Evolutionary conservation across 2,888 invertebrate genomes (phyloP), one percentile per base, ranked within the genome.

Genomic region (Cyaniris semiargus): DNA sequence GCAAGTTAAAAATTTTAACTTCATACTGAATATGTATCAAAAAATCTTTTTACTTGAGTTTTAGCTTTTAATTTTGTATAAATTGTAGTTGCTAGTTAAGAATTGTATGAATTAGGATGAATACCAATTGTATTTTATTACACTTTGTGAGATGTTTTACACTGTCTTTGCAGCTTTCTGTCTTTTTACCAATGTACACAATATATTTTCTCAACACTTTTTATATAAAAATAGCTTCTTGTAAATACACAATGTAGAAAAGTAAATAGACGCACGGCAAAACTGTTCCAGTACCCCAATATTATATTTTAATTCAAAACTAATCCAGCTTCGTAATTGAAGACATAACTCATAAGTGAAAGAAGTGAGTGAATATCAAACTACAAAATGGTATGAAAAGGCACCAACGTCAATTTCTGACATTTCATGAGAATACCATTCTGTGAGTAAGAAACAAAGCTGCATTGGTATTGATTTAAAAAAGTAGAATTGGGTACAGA

Each of bases 91-190:
- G 8, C 8, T 23, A 21, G 7, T 27, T 66, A 60, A 66, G 66
- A 66, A 27, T 27, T 5, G 15, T 27, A 66, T 66, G 23, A 23
- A 60, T 66, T 66, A 31, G 27, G 27, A 66, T 66, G 66, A 66
- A 66, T n/a, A n/a, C n/a, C n/a, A n/a, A n/a, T 66, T 66, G 66
- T 66, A 66, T 66, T 66, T 66, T 66, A 23, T 4, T 23, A 18
- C 27, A 66, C 66, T 31, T 31, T 66, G 27, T 23, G 27, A 66
- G 15, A 27, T 31, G 66, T 66, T 66, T 66, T 66, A 27, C 66
- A 31, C 53, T 53, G 53, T 53, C 15, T 27, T 66, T 66, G 21
- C 27, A 5, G 27, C 66, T 15, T 66, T 66, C 15, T 2, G 66
- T 18, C 15, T 15, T 18, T 27, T 66, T 66, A 66, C 15, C 66